These are phyloP conservation scores for Gouania willdenowi DNA, from an alignment of 2,797 vertebrate genomes.

Conservation along the genomic window DNA sequence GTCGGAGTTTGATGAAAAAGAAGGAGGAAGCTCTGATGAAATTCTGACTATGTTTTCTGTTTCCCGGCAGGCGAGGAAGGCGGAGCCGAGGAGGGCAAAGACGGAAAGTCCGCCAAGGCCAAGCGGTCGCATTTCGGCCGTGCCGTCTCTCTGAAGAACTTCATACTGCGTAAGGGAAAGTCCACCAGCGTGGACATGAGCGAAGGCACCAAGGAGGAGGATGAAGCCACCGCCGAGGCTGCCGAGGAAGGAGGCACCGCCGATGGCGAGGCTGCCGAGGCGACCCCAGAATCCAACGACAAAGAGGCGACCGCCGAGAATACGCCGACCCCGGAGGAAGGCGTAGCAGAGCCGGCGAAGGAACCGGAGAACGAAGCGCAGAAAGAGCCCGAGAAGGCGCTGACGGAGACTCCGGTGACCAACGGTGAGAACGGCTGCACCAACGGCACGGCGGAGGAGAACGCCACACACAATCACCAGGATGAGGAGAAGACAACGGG, in stretches of 20 bases:
- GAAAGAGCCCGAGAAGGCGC: conserved; percentile 32
- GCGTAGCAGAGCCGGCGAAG: not conserved
- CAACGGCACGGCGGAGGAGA: conserved; percentile 65
- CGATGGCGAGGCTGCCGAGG: conserved; percentile 35
- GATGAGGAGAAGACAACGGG: conserved; percentile 49
- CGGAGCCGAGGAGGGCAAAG: conserved; percentile 71
- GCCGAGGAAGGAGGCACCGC: conserved; percentile 39
- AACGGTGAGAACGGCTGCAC: conserved; percentile 74
- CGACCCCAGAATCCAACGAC: conserved; percentile 41
- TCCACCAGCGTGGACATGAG: conserved; percentile 71
- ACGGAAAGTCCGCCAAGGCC: conserved; percentile 72
- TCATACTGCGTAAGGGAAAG: conserved; percentile 80
- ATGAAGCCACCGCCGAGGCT: conserved; percentile 27
- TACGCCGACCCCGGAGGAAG: conserved; percentile 14
- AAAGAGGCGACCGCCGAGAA: conserved; percentile 13
- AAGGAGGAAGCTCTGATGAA: no score
- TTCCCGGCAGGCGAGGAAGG: conserved; percentile 61
- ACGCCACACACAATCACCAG: conserved; percentile 66
- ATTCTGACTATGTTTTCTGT: no score
- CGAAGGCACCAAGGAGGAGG: conserved; percentile 62
- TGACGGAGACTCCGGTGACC: conserved; percentile 51
- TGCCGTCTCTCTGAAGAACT: conserved; percentile 80
- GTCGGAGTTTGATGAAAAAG: no score
- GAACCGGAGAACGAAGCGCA: conserved; percentile 17
- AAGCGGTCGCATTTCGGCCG: conserved; percentile 78